Base-by-base conservation (phyloP, 2,113 vertebrate genomes). In the Urocynchramus pylzowi region DNA sequence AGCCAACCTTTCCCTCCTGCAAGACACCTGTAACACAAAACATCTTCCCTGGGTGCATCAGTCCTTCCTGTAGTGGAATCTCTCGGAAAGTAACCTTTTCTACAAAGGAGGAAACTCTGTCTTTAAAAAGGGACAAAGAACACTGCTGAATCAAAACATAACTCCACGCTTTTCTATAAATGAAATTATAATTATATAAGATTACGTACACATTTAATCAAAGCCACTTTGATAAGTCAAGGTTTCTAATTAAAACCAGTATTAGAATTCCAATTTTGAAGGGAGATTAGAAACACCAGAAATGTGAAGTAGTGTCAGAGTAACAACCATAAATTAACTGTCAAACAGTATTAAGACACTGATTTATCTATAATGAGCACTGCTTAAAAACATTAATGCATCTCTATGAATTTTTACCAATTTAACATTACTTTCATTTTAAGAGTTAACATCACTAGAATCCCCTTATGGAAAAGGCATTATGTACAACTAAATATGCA, bases 341-440 rank as follows among this genome's bases (percentile, higher is more conserved):
- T 91, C 91, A 86, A 74, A 81, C 64, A 90, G 82, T 26, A 94
- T 94, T 95, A 96, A 90, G 83, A 88, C 95, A 74, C 82, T 74
- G 93, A 93, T 90, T 96, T 95, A 96, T 95, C 96, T 96, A 96
- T 94, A 94, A 95, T 92, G 96, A 96, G 67, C 82, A 90, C 68
- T 78, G 88, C 82, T 94, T 75, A 53, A 95, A 96, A 96, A 93
- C 86, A 92, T 90, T 77, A 57, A 78, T 83, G 70, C 61, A 86
- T 88, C 92, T 74, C 52, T 28, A 27, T 16, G 68, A 94, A 87
- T 82, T 96, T 84, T 77, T 37, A 54, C 68, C 83, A 88, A 70
- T 94, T 96, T 90, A 90, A 94, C 83, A 82, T 90, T 88, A 42
- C 37, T 89, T 93, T 79, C 45, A 69, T 65, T 91, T 81, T 33